phyloP scores from a whole-genome alignment of 2,888 invertebrate species.

The Hesperia comma region DNA sequence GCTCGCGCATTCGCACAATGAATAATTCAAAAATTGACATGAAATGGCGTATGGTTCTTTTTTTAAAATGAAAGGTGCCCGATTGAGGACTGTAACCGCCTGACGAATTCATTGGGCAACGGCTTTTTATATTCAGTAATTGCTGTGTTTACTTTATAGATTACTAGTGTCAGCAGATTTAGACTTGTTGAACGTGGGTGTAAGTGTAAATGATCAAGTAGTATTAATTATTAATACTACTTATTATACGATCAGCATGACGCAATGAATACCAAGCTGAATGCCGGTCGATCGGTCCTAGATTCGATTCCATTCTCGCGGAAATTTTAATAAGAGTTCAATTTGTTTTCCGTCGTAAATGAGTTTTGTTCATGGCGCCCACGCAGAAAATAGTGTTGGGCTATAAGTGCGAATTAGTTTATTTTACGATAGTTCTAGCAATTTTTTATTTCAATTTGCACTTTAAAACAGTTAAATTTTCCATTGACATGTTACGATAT shows the following conservation, averaged over 20 bases:
- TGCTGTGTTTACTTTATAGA: slow-evolving; percentile 73
- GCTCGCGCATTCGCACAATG: slow-evolving; percentile 83
- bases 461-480: neutral
- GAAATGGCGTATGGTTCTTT: slow-evolving; percentile 84
- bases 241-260: no score
- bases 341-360: no score
- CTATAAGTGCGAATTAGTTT: no score
- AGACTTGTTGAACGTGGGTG: neutral
- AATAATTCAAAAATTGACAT: slow-evolving; percentile 85
- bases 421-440: no score
- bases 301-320: no score
- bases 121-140: slow-evolving; percentile 79
- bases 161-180: slow-evolving; percentile 35
- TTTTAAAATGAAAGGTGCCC: slow-evolving; percentile 83
- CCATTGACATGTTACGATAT: neutral
- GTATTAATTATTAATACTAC: neutral
- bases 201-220: neutral
- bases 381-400: no score
- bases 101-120: slow-evolving; percentile 84
- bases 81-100: slow-evolving; percentile 84
- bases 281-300: no score
- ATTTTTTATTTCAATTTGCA: neutral
- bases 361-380: no score
- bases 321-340: no score
- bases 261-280: no score